Evolutionary conservation across 1,140 invertebrate species (phyloP), one percentile per base, ranked within the genome.

Genomic region (Saccostrea echinata): DNA sequence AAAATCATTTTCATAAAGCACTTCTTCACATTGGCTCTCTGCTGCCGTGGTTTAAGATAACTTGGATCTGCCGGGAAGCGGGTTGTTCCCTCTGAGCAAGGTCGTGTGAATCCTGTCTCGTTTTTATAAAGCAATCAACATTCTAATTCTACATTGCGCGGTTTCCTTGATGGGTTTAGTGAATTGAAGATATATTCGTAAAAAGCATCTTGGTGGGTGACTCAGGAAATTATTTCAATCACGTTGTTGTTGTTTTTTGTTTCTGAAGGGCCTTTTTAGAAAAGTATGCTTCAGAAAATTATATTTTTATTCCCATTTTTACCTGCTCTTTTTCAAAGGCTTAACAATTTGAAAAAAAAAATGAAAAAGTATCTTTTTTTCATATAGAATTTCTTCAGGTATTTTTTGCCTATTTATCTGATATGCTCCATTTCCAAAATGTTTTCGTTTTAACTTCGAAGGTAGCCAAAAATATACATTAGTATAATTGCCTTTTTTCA

Each of bases 91-190:
- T 30, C 30, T 16, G 68, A 30, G 16, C 18, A 27, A 13, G 68
- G 27, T 76, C 68, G 68, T 76, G 68, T 76, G 68, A 76, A 76
- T 76, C 68, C 68, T 30, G 68, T 76, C 68, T 76, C 55, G 68
- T 76, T 76, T 76, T 76, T 76, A 76, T 76, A 76, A 76, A 76
- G 68, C 68, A 76, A 76, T 76, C 68, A 76, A 30, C 24, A 76
- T 76, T 76, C 68, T 76, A 76, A 76, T 76, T 76, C 68, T 30
- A 24, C 68, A 76, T 76, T 76, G 68, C 68, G 68, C 68, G 27
- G 9, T 76, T 76, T 27, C 12, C 30, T 24, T 76, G 68, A 76
- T 76, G 24, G 27, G 68, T 76, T 76, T 76, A 30, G 68, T 76
- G 68, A 76, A 76, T 76, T 76, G 68, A 30, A 30, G 68, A 76